Base-by-base conservation (phyloP, 2,113 vertebrate species). In the Anhinga anhinga region DNA sequence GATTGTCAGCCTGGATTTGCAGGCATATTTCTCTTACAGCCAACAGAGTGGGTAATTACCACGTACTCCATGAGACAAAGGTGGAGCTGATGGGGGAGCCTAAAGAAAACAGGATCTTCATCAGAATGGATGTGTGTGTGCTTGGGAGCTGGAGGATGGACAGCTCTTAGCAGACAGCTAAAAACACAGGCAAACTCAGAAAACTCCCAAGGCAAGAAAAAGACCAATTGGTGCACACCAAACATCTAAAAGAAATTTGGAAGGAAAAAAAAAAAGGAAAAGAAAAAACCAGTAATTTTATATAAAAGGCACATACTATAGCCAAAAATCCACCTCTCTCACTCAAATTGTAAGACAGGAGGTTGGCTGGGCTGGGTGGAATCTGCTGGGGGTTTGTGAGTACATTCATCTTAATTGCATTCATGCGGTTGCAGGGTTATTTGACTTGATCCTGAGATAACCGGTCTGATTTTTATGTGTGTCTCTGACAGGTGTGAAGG, bases 381-480 rank as follows among this genome's bases (percentile, higher is more conserved):
- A 92, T 59, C 63, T 42, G 5, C 0, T 55, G 58, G 34, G 59
- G n/a, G 11, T 77, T 65, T 88, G 20, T 45, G 50, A 80, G 65
- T 44, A 32, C 2, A 5, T 94, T 90, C 81, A 71, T 81, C 82
- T 90, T 77, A 88, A 93, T 81, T 95, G 76, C 52, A 77, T 83
- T 88, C n/a, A 4, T 23, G 63, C 1, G 4, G 38, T 91, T 55
- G 63, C 21, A 23, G 42, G 69, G 86, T 90, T 79, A 70, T 85
- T 93, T 42, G 83, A 76, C 89, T 82, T 88, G 61, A 83, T 88
- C 85, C 82, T 66, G 79, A 90, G 80, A 88, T 88, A 88, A 71
- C 34, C 19, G 76, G 44, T 27, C 50, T 86, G 79, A 21, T 74
- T 63, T 91, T 83, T 52, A 67, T 63, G 72, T 88, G 71, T 1